These are phyloP conservation scores for Acronicta alni DNA, from an alignment of 2,888 invertebrate species.

Conservation along the genomic window DNA sequence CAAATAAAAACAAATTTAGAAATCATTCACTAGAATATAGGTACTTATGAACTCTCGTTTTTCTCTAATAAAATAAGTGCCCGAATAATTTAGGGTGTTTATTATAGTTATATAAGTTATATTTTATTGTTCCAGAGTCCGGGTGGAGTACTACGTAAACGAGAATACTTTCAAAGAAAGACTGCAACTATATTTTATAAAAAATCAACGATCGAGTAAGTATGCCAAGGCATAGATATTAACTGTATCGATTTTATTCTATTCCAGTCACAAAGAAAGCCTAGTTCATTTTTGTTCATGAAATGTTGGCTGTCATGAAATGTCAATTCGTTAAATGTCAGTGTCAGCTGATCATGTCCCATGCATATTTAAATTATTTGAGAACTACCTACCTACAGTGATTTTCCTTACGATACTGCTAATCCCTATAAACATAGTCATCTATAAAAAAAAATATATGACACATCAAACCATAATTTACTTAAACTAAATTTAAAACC, in stretches of 20 bases:
- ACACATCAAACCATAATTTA: too few relatives aligned
- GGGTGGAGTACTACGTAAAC: slow-evolving; percentile 99
- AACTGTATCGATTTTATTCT: neutral
- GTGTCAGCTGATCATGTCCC: too few relatives aligned
- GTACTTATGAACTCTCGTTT: neutral
- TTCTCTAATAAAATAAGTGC: too few relatives aligned
- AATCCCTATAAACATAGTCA: too few relatives aligned
- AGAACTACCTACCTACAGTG: too few relatives aligned
- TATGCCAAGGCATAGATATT: slow-evolving; percentile 67
- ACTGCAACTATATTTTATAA: slow-evolving; percentile 99
- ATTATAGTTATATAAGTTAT: neutral
- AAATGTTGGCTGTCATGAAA: too few relatives aligned
- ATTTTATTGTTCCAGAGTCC: slow-evolving; percentile 95
- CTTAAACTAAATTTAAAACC: too few relatives aligned
- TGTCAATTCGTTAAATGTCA: slow-evolving; percentile 12
- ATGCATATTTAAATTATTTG: too few relatives aligned
- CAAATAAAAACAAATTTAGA: too few relatives aligned
- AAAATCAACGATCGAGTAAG: slow-evolving; percentile 99
- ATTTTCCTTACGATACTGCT: too few relatives aligned
- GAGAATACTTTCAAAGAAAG: slow-evolving; percentile 99
- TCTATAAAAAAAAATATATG: too few relatives aligned
- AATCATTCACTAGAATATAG: too few relatives aligned
- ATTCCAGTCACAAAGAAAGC: slow-evolving; percentile 1
- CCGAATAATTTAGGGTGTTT: neutral
- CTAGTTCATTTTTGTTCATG: neutral